phyloP scores from a whole-genome alignment of 2,888 invertebrate genomes.

The Endotricha flammealis region DNA sequence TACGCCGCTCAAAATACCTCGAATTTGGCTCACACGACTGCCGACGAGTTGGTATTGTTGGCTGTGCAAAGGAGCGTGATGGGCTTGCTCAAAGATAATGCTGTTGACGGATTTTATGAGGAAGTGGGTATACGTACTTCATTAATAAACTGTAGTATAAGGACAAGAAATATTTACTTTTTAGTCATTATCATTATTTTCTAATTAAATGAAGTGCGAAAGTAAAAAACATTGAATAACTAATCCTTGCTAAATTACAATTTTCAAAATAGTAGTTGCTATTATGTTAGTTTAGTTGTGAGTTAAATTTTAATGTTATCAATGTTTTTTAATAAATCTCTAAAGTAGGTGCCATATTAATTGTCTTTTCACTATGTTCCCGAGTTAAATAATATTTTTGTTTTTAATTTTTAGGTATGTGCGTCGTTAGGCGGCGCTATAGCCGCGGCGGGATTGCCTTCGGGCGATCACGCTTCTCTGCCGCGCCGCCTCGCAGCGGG shows the following conservation, averaged over 20 bases:
- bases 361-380: neutral
- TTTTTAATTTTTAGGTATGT: neutral
- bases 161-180: too few species aligned
- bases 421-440: neutral
- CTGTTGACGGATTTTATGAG: conserved; percentile 46
- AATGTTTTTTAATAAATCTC: too few species aligned
- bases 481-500: conserved; percentile 40
- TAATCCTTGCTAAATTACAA: too few species aligned
- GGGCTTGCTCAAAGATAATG: conserved; percentile 47
- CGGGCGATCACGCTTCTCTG: too few species aligned
- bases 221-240: too few species aligned
- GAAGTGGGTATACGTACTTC: conserved; percentile 36
- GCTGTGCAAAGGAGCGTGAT: conserved; percentile 49
- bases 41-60: conserved; percentile 54
- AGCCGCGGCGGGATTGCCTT: neutral
- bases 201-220: too few species aligned
- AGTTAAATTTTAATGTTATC: too few species aligned
- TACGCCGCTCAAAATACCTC: conserved; percentile 41
- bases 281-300: too few species aligned
- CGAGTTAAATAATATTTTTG: neutral
- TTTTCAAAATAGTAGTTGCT: too few species aligned
- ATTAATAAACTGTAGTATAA: too few species aligned
- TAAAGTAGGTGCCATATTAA: too few species aligned
- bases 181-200: too few species aligned
- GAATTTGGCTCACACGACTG: conserved; percentile 27